phyloP scores from a whole-genome alignment of 1,140 invertebrate genomes.

The honey bee (Apis mellifera) region DNA sequence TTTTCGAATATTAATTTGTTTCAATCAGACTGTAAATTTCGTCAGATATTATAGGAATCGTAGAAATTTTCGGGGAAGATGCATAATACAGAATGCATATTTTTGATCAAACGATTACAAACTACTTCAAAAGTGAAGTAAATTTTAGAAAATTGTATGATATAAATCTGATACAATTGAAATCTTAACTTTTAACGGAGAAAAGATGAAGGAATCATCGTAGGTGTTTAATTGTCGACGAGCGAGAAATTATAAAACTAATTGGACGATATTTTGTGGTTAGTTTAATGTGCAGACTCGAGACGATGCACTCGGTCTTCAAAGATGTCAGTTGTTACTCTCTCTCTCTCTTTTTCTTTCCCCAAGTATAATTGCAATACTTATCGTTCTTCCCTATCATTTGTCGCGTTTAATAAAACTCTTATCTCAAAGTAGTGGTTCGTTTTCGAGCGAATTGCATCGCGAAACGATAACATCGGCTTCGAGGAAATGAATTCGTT shows the following conservation, averaged over 20 bases:
- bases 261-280: constrained; percentile 7
- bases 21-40: no score
- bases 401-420: background rate
- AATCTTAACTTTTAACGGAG: no score
- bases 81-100: background rate
- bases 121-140: background rate
- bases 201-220: background rate
- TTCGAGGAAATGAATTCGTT: background rate
- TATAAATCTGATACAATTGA: no score
- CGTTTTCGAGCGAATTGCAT: background rate
- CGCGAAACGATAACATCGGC: constrained; percentile 3
- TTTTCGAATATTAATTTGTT: background rate
- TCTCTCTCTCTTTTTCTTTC: no score
- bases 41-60: background rate
- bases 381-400: background rate
- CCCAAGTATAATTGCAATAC: background rate
- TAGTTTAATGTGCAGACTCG: background rate
- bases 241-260: background rate
- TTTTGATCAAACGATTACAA: background rate
- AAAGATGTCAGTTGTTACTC: background rate
- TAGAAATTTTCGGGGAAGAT: background rate
- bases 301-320: background rate
- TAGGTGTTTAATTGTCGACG: background rate
- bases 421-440: no score
- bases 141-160: no score